A percentile compares a stretch with the other conserved stretches of the same genome.
Evolutionary conservation across 2,888 invertebrate species (phyloP).

Genomic region (Lacanobia oleracea): DNA sequence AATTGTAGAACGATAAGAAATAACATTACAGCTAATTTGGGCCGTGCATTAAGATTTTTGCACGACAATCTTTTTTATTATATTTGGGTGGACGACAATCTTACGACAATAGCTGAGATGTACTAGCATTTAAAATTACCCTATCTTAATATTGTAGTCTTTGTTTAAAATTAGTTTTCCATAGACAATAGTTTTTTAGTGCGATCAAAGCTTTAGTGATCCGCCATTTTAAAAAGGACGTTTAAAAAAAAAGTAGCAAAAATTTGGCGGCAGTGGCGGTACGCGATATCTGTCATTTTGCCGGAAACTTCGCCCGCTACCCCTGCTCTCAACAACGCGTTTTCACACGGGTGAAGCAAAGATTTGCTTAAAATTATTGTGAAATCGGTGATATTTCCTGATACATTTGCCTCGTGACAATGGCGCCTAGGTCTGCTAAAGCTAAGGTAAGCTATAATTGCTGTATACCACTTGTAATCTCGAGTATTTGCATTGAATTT

Average conservation of each 20-base stretch:
- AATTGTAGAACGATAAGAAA: too few species aligned
- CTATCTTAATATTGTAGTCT: too few species aligned
- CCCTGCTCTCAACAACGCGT: constrained; percentile 68
- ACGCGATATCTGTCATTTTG: constrained; percentile 80
- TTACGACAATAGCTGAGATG: too few species aligned
- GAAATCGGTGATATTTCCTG: constrained; percentile 52
- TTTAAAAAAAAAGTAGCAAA: constrained; percentile 63
- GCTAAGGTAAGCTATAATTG: constrained; percentile 78
- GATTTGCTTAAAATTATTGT: constrained; percentile 53
- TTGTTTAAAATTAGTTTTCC: constrained; percentile 12
- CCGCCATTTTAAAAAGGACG: constrained; percentile 30
- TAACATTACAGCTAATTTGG: too few species aligned
- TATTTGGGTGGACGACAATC: too few species aligned
- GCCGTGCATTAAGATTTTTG: too few species aligned
- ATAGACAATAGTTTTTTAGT: constrained; percentile 45
- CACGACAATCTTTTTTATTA: too few species aligned
- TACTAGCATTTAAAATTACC: too few species aligned
- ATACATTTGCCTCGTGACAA: constrained; percentile 69
- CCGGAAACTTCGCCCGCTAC: constrained; percentile 84
- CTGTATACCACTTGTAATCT: constrained; percentile 46
- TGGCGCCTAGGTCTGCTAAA: constrained; percentile 86
- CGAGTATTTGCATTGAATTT: constrained; percentile 54
- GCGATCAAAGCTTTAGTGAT: constrained; percentile 8
- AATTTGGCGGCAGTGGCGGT: constrained; percentile 80
- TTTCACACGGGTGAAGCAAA: constrained; percentile 53